Percentiles rank a stretch among this genome's conserved stretches.
Evolutionary conservation across 2,797 vertebrate genomes (phyloP).

Genomic region (Astyanax mexicanus): DNA sequence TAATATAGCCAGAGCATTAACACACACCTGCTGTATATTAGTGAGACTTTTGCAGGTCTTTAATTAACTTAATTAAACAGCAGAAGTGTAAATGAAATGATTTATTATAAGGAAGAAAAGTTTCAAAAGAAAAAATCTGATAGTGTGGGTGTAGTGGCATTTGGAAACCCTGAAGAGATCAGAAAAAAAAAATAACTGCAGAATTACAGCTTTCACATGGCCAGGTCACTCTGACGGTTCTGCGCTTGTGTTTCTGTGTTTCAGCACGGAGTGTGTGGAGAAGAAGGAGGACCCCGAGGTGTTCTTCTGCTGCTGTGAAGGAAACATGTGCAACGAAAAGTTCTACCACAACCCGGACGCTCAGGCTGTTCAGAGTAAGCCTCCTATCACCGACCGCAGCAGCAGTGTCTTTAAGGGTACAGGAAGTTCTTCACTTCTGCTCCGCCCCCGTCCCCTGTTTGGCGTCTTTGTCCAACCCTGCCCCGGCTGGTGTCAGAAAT

Average conservation of each 20-base stretch:
- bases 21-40: no score
- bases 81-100: no score
- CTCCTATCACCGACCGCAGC: constrained; percentile 53
- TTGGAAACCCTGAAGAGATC: no score
- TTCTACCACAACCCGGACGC: constrained; percentile 88
- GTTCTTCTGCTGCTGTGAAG: constrained; percentile 96
- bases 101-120: no score
- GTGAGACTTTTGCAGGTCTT: no score
- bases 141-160: no score
- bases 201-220: neutral
- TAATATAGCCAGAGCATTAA: no score
- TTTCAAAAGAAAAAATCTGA: no score
- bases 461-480: neutral
- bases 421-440: constrained; percentile 28
- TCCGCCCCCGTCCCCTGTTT: constrained; percentile 3
- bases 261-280: constrained; percentile 91
- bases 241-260: constrained; percentile 23
- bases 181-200: no score
- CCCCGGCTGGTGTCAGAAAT: neutral
- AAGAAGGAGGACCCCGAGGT: constrained; percentile 90
- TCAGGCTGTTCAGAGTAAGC: constrained; percentile 84
- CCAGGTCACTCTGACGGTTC: constrained; percentile 1
- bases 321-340: constrained; percentile 90
- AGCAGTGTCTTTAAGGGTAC: constrained; percentile 61
- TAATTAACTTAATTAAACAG: no score